Base-by-base conservation (phyloP, 2,888 invertebrate genomes). In the Drosophila seclusa region DNA sequence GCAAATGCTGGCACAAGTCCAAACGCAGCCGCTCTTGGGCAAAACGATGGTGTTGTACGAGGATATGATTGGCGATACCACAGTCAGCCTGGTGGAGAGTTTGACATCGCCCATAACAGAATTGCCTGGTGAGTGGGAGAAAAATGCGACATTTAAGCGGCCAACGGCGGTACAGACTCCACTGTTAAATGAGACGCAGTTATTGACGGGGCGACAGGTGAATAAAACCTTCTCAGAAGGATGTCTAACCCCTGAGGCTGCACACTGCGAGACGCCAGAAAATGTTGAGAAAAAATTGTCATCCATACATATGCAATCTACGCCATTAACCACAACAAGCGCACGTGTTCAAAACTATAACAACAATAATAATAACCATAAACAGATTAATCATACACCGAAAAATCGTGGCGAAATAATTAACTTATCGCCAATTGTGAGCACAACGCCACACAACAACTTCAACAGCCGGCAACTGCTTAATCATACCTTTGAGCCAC, bases 41-140 rank as follows among this genome's bases (percentile, higher is more conserved):
- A 54, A 24, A 7, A 89, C 90, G 6, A 85, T 90, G 72, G 21
- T 90, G 34, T 69, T 90, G n/a, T 82, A 84, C 36, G 91, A 92
- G 55, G 92, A 92, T 45, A 90, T 91, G 80, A 92, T 92, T 49
- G 90, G 89, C 31, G 92, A 92, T 65, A 92, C 91, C 16, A 92
- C 92, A 13, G 90, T 92, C 57, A 92, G 91, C 76, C 72, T 92
- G 63, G 89, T 92, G 21, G 92, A 92, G 62, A 92, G 83, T 61
- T 61, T 76, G 34, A 70, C 78, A 6, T 60, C 82, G 10, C 76
- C 69, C 32, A 59, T 80, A 27, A 48, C 60, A 10, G 78, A 80
- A 52, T 67, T 67, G 1, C 16, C 67, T 7, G 21, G 38, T 2
- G 61, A 66, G 21, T 11, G 38, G 3, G 69, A 75, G 6, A 57